A percentile compares a stretch with the other conserved stretches of the same genome.
Evolutionary conservation across 2,113 vertebrate species (phyloP).

Genomic region (Fulica atra): DNA sequence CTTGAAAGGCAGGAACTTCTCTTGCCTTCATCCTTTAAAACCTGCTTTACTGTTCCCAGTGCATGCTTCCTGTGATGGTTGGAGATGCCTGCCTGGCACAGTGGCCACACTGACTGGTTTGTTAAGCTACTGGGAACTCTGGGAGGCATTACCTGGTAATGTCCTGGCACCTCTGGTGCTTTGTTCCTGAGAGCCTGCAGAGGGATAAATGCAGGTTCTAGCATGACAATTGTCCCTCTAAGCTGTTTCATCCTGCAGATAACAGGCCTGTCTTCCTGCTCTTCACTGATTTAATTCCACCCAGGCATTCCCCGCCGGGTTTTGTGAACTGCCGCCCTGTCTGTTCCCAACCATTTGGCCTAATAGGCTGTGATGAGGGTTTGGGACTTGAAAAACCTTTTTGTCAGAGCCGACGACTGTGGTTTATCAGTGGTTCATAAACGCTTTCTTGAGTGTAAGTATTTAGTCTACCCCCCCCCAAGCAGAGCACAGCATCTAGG

Average conservation of each 20-base stretch:
- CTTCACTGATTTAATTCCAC: neutral
- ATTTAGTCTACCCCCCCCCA: neutral
- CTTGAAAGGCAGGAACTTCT: neutral
- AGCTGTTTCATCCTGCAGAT: neutral
- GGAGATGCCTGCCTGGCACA: neutral
- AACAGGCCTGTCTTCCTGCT: neutral
- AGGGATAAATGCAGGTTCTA: neutral
- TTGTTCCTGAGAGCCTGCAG: neutral
- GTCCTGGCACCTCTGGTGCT: neutral
- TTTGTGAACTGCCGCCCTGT: neutral
- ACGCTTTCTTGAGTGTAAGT: neutral
- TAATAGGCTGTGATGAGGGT: neutral
- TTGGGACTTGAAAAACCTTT: slow-evolving; percentile 9
- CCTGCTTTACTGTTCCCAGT: neutral
- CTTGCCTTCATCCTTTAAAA: neutral
- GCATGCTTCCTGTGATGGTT: neutral
- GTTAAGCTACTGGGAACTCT: neutral
- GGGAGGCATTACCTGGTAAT: neutral
- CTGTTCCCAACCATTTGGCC: neutral
- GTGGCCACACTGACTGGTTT: neutral
- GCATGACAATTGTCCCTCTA: neutral
- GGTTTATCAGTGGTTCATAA: slow-evolving; percentile 27
- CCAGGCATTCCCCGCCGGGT: neutral
- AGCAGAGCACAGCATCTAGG: neutral
- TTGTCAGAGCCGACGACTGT: neutral